A percentile compares a stretch with the other conserved stretches of the same genome.
Conservation (phyloP, 2,888 invertebrate genomes). For the Pyrgus malvae region DNA sequence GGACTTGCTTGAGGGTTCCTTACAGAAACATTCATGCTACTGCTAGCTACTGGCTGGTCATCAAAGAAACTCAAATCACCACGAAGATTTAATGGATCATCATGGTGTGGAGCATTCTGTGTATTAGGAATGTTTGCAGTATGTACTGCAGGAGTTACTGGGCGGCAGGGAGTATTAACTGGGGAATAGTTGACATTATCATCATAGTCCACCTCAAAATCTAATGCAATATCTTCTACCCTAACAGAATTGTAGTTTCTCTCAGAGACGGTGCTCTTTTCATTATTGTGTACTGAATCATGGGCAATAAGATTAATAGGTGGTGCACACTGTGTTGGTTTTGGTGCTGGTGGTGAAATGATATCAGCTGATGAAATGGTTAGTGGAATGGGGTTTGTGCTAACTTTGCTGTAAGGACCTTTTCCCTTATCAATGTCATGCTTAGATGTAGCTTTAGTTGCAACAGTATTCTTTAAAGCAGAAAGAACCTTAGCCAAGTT, state of each 20-base stretch:
- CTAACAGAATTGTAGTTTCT: slow-evolving; percentile 54
- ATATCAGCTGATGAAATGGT: background rate
- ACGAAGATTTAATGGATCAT: slow-evolving; percentile 62
- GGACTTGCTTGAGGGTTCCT: slow-evolving; percentile 67
- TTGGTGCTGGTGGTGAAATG: background rate
- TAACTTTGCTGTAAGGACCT: background rate
- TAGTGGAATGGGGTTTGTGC: background rate
- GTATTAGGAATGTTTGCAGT: background rate
- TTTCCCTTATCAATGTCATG: background rate
- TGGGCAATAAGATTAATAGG: no score
- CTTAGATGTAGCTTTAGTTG: slow-evolving; percentile 33
- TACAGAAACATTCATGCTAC: slow-evolving; percentile 65
- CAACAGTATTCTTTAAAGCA: slow-evolving; percentile 50
- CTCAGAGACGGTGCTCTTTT: slow-evolving; percentile 22
- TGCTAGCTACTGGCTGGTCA: slow-evolving; percentile 69
- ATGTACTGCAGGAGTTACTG: slow-evolving; percentile 29
- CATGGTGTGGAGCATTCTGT: slow-evolving; percentile 25
- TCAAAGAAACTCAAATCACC: slow-evolving; percentile 68
- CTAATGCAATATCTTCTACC: slow-evolving; percentile 67
- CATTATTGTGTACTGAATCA: slow-evolving; percentile 10
- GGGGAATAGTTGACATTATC: slow-evolving; percentile 65
- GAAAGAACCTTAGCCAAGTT: slow-evolving; percentile 63
- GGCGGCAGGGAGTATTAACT: slow-evolving; percentile 52
- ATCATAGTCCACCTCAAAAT: slow-evolving; percentile 49
- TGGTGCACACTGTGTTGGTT: background rate